Base-by-base conservation (phyloP, 2,797 vertebrate genomes). In the Cossypha heuglini region DNA sequence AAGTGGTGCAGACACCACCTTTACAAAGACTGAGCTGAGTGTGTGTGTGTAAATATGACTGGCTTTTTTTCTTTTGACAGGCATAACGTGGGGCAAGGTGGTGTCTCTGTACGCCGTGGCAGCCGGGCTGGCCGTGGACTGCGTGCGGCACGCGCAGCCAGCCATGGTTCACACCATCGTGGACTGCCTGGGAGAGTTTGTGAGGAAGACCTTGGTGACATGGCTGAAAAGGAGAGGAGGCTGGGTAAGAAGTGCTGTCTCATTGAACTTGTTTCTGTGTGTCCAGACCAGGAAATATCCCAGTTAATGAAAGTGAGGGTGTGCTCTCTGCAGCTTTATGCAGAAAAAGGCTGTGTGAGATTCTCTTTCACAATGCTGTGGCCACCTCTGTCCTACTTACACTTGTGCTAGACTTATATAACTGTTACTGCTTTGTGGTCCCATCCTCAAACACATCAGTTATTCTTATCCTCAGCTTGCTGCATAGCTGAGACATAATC, bases 11-110 rank as follows among this genome's bases (percentile, higher is more conserved):
- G 49, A 51, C 17, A 29, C 10, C 49, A 29, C 49, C 49, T 51
- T 51, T 29, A 12, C 49, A 51, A 29, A 51, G 28, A 20, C 25
- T 55, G 33, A 51, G 2, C 19, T 37, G 37, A 37, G 37, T 37
- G 37, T 37, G 37, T 38, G 0, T 64, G 28, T 80, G 37, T 78
- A 20, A 71, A 79, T 31, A 25, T 20, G 83, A 72, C 19, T 4
- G 74, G 18, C 66, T 26, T 84, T 51, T 59, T 71, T 61, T 64
- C 86, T 91, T 43, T 63, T 37, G 51, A 1, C 49, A 99, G 99
- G 99, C 83, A 98, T 99, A 85, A 99, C 99, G 0, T 99, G 99
- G 99, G 99, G 99, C 77, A 99, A 99, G 97, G 99, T 99, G 93
- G 99, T 99, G 54, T 99, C 99, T 35, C 96, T 99, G n/a, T 99